phyloP scores from a whole-genome alignment of 2,888 invertebrate genomes.

The Polyommatus icarus region DNA sequence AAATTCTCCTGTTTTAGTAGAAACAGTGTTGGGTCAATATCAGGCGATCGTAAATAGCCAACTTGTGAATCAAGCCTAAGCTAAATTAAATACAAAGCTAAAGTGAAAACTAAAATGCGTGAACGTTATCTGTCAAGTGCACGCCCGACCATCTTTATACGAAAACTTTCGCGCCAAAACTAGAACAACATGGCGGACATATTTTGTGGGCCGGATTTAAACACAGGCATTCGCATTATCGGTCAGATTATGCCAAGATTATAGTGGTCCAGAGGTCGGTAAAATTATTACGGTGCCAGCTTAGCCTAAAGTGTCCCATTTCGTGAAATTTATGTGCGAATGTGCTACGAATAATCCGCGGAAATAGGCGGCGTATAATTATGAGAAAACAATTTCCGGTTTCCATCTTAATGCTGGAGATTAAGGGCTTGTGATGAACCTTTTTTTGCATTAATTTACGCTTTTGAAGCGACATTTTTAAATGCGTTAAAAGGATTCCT shows the following conservation, averaged over 20 bases:
- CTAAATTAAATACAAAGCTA: constrained; percentile 25
- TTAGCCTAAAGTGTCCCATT: constrained; percentile 78
- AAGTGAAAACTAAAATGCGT: constrained; percentile 40
- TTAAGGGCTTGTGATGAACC: constrained; percentile 58
- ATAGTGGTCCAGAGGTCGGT: constrained; percentile 68
- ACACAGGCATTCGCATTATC: constrained; percentile 75
- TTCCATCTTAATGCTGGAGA: constrained; percentile 73
- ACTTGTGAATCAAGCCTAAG: background rate
- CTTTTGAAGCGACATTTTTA: constrained; percentile 37
- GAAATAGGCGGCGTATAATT: constrained; percentile 68
- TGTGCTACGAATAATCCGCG: constrained; percentile 71
- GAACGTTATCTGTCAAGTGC: constrained; percentile 47
- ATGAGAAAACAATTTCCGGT: constrained; percentile 79
- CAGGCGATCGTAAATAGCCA: background rate
- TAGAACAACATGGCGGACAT: constrained; percentile 61
- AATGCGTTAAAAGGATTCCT: constrained; percentile 39
- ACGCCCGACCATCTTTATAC: constrained; percentile 64
- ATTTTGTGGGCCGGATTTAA: constrained; percentile 68
- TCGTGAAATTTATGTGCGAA: constrained; percentile 76
- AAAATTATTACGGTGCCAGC: constrained; percentile 76
- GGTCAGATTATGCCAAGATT: constrained; percentile 79
- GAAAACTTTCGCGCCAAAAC: constrained; percentile 65
- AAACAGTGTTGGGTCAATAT: background rate
- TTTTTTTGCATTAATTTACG: constrained; percentile 45
- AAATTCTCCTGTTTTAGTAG: background rate